Evolutionary conservation across 2,113 vertebrate genomes (phyloP).

Genomic region (Jaculus jaculus): DNA sequence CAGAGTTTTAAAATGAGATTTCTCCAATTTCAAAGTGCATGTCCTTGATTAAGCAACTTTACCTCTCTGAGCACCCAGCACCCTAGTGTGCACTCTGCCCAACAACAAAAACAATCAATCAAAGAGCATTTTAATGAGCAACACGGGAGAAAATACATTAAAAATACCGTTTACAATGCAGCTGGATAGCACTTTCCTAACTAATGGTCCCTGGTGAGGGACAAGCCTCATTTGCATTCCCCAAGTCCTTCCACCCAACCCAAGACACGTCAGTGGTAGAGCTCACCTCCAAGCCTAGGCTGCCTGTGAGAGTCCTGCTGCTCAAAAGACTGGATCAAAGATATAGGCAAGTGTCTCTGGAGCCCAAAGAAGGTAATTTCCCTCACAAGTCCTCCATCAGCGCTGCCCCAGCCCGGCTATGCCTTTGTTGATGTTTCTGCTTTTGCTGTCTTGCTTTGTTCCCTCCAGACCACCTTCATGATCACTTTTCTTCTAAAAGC

Average conservation of each 20-base stretch:
- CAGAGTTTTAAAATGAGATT: neutral
- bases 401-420: rapidly evolving
- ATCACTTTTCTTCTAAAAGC: neutral
- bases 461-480: neutral
- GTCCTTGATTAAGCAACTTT: neutral
- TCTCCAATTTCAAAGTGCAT: neutral
- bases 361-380: neutral
- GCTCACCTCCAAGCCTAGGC: neutral
- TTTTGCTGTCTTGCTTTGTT: neutral
- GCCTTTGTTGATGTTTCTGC: neutral
- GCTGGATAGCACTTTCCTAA: neutral
- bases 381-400: rapidly evolving
- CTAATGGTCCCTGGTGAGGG: neutral
- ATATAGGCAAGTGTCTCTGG: rapidly evolving
- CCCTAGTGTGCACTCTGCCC: neutral
- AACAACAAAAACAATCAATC: neutral
- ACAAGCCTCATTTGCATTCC: neutral
- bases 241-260: rapidly evolving
- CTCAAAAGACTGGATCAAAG: neutral
- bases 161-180: slow-evolving; percentile 42
- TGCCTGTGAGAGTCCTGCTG: neutral
- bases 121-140: neutral
- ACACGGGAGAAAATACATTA: neutral
- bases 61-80: neutral
- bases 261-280: neutral